phyloP scores from a whole-genome alignment of 2,113 vertebrate species.

The Apeltes quadracus region DNA sequence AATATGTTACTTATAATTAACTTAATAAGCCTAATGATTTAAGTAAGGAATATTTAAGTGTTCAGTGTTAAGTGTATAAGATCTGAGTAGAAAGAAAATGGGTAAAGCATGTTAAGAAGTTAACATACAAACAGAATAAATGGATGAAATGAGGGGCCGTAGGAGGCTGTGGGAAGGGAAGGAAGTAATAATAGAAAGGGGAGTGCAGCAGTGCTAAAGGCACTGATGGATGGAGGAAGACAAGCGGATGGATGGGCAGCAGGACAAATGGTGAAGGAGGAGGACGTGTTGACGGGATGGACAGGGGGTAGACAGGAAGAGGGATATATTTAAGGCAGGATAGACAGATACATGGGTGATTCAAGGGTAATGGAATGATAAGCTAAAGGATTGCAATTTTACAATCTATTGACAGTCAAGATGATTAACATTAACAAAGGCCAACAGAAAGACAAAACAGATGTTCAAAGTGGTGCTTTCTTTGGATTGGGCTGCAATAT shows the following conservation, averaged over 20 bases:
- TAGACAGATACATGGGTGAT: slow-evolving; percentile 28
- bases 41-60: too few species aligned
- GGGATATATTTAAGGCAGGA: slow-evolving; percentile 45
- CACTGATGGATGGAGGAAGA: slow-evolving; percentile 62
- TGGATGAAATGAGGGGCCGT: slow-evolving; percentile 47
- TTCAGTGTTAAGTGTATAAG: too few species aligned
- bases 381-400: slow-evolving; percentile 32
- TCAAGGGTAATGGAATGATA: slow-evolving; percentile 51
- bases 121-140: slow-evolving; percentile 11
- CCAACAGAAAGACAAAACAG: not conserved
- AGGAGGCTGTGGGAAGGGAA: slow-evolving; percentile 28
- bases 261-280: slow-evolving; percentile 49
- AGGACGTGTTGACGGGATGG: slow-evolving; percentile 51
- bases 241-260: slow-evolving; percentile 52
- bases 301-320: slow-evolving; percentile 56
- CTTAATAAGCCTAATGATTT: too few species aligned
- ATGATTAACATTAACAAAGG: not conserved
- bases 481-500: not conserved
- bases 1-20: too few species aligned
- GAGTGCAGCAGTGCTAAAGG: slow-evolving; percentile 49
- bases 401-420: slow-evolving; percentile 35
- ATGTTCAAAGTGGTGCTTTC: not conserved
- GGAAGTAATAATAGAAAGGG: slow-evolving; percentile 55
- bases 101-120: not conserved
- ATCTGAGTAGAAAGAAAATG: too few species aligned